Base-by-base conservation (phyloP, 2,888 invertebrate genomes). In the Crioceris asparagi region DNA sequence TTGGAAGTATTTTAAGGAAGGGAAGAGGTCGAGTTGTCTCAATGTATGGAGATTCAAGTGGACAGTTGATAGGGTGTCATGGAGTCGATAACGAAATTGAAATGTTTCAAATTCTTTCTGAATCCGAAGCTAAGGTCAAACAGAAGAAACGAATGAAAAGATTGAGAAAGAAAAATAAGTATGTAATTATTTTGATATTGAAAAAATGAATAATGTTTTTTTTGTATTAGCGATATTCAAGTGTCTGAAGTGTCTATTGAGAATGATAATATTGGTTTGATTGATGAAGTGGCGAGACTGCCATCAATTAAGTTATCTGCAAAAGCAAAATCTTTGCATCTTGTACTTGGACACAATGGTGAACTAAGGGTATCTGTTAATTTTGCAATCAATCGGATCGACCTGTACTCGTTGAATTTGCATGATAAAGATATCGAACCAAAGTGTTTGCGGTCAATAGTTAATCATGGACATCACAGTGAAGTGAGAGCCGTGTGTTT, bases 401-500 rank as follows among this genome's bases (percentile, higher is more conserved):
- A 82, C 46, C 59, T 90, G 38, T 77, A 81, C 58, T 72, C 77
- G 35, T 56, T 75, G 29, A 73, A 75, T 2, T 72, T 71, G 1
- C 34, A 39, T 30, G 37, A 38, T 0, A 62, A 61, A 48, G 67
- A 72, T 51, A 49, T 62, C 15, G 75, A 80, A 63, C 64, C 73
- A 55, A 68, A 66, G 44, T 54, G 68, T 55, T 61, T 86, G 11
- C 74, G 83, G 41, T 75, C 75, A 36, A 70, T 92, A 30, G 69
- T 70, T 1, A 69, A 70, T 42, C 78, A 82, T 10, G 96, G 96
- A 0, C 97, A 97, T 66, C 81, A 88, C 38, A 83, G 83, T 30
- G 91, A 96, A 56, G 83, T 94, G 4, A 72, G 91, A 33, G 78
- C 85, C 15, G 69, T 97, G 15, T 75, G 82, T 36, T 91, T 97